phyloP scores from a whole-genome alignment of 1,140 invertebrate species.

The Drosophila tsacasi region DNA sequence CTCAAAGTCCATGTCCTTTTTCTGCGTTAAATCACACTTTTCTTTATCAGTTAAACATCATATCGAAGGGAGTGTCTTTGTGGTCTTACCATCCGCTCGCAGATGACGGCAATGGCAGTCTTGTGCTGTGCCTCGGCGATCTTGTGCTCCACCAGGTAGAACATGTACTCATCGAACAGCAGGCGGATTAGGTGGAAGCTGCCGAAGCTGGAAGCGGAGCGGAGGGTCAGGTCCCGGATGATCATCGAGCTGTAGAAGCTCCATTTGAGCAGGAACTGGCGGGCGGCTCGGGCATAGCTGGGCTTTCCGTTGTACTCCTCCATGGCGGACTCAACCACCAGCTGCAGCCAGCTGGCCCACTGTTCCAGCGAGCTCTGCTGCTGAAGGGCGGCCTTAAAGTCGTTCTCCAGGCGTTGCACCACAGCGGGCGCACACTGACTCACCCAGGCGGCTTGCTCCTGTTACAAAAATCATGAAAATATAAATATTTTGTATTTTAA shows the following conservation, averaged over 20 bases:
- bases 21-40: slow-evolving; percentile 45
- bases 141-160: slow-evolving; percentile 98
- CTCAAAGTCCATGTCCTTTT: slow-evolving; percentile 82
- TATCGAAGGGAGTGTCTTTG: background rate
- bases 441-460: slow-evolving; percentile 96
- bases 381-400: slow-evolving; percentile 97
- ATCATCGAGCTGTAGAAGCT: slow-evolving; percentile 99
- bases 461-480: background rate
- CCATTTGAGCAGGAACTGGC: slow-evolving; percentile 99
- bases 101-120: slow-evolving; percentile 97
- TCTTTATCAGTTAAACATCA: background rate
- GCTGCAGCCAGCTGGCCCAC: slow-evolving; percentile 98
- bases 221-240: slow-evolving; percentile 96
- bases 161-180: slow-evolving; percentile 99
- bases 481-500: too few species aligned
- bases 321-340: slow-evolving; percentile 94
- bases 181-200: slow-evolving; percentile 99
- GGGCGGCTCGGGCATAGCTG: slow-evolving; percentile 95
- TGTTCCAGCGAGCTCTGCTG: slow-evolving; percentile 97
- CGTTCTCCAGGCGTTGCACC: slow-evolving; percentile 94
- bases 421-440: slow-evolving; percentile 96
- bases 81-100: slow-evolving; percentile 77
- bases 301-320: slow-evolving; percentile 94
- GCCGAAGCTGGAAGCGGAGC: slow-evolving; percentile 98
- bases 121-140: slow-evolving; percentile 95